Conservation (phyloP, 2,113 vertebrate species). For the Blennius ocellaris region DNA sequence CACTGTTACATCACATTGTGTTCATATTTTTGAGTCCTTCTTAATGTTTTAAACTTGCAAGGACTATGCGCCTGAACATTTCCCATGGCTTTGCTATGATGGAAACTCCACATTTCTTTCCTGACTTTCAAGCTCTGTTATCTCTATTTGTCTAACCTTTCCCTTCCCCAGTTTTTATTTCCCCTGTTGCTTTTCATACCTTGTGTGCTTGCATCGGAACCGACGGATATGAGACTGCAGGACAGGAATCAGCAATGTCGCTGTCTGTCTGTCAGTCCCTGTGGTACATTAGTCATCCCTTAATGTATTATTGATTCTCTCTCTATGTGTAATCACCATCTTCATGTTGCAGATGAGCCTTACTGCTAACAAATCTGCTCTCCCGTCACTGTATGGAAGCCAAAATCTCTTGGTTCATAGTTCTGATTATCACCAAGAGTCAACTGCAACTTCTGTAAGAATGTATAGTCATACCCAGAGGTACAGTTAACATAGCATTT, state of each 20-base stretch:
- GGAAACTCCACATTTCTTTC: slow-evolving; percentile 3
- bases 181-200: slow-evolving; percentile 64
- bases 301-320: slow-evolving; percentile 80
- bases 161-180: slow-evolving; percentile 67
- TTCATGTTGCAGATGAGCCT: slow-evolving; percentile 71
- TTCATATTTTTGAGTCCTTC: no score
- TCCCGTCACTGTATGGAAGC: slow-evolving; percentile 44
- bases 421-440: no score
- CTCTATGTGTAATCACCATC: slow-evolving; percentile 67
- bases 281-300: slow-evolving; percentile 79
- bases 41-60: no score
- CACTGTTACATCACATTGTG: no score
- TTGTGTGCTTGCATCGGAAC: slow-evolving; percentile 45
- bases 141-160: slow-evolving; percentile 60
- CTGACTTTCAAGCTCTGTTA: slow-evolving; percentile 31
- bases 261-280: slow-evolving; percentile 70
- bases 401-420: slow-evolving; percentile 9
- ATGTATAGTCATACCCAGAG: no score
- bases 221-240: slow-evolving; percentile 56
- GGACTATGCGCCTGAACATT: no score
- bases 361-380: slow-evolving; percentile 50
- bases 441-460: no score
- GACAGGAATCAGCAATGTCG: slow-evolving; percentile 55
- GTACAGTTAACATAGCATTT: no score
- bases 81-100: no score